Percentiles rank a stretch among this genome's conserved stretches.
Evolutionary conservation across 2,113 vertebrate species (phyloP).

Genomic region (Macrotis lagotis): DNA sequence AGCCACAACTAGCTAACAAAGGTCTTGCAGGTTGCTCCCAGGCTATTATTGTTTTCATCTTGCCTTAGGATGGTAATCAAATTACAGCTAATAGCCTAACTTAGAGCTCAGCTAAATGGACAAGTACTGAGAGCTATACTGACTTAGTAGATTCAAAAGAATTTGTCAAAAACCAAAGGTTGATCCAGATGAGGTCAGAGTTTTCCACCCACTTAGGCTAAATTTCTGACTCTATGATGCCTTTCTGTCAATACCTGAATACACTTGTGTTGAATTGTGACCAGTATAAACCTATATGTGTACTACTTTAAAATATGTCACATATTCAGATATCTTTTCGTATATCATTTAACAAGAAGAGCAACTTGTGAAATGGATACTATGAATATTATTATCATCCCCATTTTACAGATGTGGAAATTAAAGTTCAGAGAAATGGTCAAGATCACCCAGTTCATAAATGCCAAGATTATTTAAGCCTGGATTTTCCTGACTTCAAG

Average conservation of each 20-base stretch:
- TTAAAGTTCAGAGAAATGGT: not conserved
- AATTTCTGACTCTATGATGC: not conserved
- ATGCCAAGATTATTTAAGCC: no score
- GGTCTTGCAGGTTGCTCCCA: not conserved
- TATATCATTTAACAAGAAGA: not conserved
- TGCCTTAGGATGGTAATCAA: not conserved
- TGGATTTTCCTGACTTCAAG: no score
- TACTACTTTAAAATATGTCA: no score
- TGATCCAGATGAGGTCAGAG: not conserved
- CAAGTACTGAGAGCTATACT: not conserved
- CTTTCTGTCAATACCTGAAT: not conserved
- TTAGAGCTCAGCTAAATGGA: not conserved
- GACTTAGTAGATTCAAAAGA: not conserved
- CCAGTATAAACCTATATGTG: not conserved
- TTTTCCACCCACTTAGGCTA: not conserved
- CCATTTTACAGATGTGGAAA: not conserved
- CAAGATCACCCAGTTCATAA: not conserved
- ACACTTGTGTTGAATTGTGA: not conserved
- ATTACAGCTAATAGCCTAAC: not conserved
- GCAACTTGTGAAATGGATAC: not conserved
- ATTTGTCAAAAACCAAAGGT: not conserved
- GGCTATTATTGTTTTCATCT: not conserved
- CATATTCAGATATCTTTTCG: not conserved
- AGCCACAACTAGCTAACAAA: not conserved
- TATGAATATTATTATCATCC: not conserved